Conservation (phyloP, 1,140 invertebrate genomes). For the Globodera rostochiensis region DNA sequence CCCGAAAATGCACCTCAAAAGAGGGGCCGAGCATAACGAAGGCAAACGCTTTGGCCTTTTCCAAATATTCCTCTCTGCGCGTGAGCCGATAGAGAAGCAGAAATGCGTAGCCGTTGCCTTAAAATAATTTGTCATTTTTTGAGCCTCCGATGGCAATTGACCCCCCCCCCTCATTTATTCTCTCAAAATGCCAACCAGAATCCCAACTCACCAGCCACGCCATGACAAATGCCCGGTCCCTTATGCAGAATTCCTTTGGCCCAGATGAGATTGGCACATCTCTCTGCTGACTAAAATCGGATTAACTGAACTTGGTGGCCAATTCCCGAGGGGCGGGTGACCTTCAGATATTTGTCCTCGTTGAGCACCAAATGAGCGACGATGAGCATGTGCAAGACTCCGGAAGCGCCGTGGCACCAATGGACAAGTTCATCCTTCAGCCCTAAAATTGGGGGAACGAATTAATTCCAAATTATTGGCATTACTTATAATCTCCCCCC, state of each 20-base stretch:
- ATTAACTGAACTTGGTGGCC: not conserved
- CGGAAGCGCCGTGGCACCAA: constrained; percentile 93
- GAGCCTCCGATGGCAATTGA: not conserved
- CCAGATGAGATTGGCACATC: constrained; percentile 54
- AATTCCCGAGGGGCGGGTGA: constrained; percentile 1
- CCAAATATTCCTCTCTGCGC: constrained; percentile 28
- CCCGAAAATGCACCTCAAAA: constrained; percentile 9
- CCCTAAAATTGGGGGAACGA: not conserved
- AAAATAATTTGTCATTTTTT: not conserved
- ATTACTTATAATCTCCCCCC: not conserved
- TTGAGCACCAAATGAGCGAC: constrained; percentile 77
- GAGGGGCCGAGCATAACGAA: constrained; percentile 73
- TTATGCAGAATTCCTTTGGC: constrained; percentile 38
- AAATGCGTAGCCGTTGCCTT: constrained; percentile 37
- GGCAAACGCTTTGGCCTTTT: constrained; percentile 73
- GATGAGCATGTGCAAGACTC: constrained; percentile 78
- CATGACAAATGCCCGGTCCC: constrained; percentile 43
- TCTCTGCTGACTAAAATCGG: constrained; percentile 36
- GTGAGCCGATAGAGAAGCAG: constrained; percentile 33
- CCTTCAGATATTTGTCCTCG: constrained; percentile 76
- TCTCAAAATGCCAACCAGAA: no score
- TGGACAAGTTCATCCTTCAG: constrained; percentile 63
- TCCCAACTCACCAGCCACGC: constrained; percentile 23
- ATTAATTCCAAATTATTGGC: not conserved
- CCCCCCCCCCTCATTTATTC: no score